Evolutionary conservation across 2,797 vertebrate species (phyloP), one percentile per base, ranked within the genome.

Genomic region (Aeoliscus strigatus): DNA sequence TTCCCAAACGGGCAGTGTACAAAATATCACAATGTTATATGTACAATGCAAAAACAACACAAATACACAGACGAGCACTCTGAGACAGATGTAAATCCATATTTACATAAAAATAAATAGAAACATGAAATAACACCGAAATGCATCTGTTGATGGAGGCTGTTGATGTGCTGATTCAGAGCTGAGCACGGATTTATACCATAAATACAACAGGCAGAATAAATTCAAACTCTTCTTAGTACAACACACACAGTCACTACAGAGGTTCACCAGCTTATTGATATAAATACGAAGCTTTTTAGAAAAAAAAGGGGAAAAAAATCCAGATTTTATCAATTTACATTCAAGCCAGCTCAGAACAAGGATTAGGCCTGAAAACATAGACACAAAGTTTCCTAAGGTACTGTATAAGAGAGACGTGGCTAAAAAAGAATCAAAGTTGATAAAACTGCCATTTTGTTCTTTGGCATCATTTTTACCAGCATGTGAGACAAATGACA

Each of bases 1-100:
- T 71, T 77, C 73, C 63, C 68, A 80, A 84, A 81, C 70, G 77
- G 50, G 70, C 61, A 62, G 78, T 80, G 71, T 84, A 86, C 77
- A 87, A 87, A 89, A 87, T 71, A 77, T 75, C 83, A 87, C 86
- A 66, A 75, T 74, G 68, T 73, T 70, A 75, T 83, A 82, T 86
- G 60, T 82, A 88, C 85, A 89, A 84, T 80, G 85, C 72, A 77
- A 77, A 82, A 77, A 69, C 29, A 64, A 80, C 68, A 80, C 62
- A 76, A 68, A 75, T 58, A 79, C 73, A 83, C 38, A 74, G 50
- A 79, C 60, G 37, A 77, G 47, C 63, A 75, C 55, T 51, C 45
- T 69, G 37, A 66, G 51, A 32, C 50, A 47, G 46, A 74, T 73
- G 51, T 38, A 66, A 37, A 55, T 41, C 43, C 17, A 59, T 78